phyloP scores from a whole-genome alignment of 1,140 invertebrate genomes.

The Trichonephila clavipes region DNA sequence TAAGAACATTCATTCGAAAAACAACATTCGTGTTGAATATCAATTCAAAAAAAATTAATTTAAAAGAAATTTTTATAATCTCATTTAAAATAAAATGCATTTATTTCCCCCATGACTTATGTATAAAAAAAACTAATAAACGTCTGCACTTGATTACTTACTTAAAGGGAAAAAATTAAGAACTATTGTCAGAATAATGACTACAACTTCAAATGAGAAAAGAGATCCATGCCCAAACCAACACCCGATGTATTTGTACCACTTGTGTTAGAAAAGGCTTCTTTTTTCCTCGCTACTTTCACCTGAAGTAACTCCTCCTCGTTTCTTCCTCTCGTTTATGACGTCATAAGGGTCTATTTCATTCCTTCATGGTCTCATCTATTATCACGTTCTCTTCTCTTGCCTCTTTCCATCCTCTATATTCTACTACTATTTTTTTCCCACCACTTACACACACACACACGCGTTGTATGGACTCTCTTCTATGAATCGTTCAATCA shows the following conservation, averaged over 20 bases:
- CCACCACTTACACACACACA: constrained; percentile 14
- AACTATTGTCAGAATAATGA: too few species aligned
- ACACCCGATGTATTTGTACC: not conserved
- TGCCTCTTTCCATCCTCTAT: not conserved
- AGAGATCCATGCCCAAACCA: too few species aligned
- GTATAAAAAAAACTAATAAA: too few species aligned
- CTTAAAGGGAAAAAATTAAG: too few species aligned
- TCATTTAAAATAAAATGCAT: too few species aligned
- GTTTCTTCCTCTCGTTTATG: constrained; percentile 59
- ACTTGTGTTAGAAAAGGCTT: not conserved
- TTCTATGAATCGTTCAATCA: constrained; percentile 51
- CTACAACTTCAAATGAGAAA: too few species aligned
- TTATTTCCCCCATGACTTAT: too few species aligned
- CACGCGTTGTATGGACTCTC: constrained; percentile 49
- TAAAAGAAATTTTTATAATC: too few species aligned
- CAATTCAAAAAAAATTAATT: too few species aligned
- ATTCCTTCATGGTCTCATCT: constrained; percentile 68
- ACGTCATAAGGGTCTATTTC: constrained; percentile 71
- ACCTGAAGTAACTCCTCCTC: constrained; percentile 65
- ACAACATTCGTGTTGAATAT: too few species aligned
- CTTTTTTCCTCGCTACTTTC: constrained; percentile 36
- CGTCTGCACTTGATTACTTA: too few species aligned
- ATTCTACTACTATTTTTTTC: constrained; percentile 4
- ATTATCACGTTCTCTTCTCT: constrained; percentile 40
- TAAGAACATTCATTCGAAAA: too few species aligned